A percentile compares a stretch with the other conserved stretches of the same genome.
phyloP scores from a whole-genome alignment of 2,888 invertebrate genomes.

The Zygothrica quintamaculata region DNA sequence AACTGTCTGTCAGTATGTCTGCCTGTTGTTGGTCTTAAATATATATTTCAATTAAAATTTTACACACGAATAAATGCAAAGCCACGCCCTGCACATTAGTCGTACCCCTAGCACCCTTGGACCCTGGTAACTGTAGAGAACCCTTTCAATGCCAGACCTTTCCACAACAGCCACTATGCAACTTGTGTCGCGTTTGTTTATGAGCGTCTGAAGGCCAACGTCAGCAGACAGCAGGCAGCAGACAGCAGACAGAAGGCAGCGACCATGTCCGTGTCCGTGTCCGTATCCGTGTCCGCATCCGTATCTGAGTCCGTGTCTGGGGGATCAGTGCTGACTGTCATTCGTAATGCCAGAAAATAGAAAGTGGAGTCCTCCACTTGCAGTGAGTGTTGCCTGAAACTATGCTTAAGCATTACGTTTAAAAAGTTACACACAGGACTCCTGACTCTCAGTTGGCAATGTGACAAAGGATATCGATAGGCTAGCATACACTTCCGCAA shows the following conservation, averaged over 20 bases:
- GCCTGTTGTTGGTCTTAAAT: constrained; percentile 43
- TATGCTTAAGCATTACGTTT: constrained; percentile 1
- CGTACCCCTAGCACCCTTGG: constrained; percentile 6
- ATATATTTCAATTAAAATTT: constrained; percentile 80
- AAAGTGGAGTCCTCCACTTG: constrained; percentile 21
- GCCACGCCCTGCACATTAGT: constrained; percentile 74
- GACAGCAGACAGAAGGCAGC: constrained; percentile 42
- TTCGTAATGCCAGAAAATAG: constrained; percentile 16
- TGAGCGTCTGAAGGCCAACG: constrained; percentile 71
- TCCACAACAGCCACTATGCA: constrained; percentile 34
- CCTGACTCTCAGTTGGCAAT: constrained; percentile 16
- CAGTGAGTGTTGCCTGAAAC: not conserved
- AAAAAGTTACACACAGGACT: too few relatives aligned
- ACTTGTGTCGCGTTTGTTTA: constrained; percentile 65
- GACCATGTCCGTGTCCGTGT: constrained; percentile 36
- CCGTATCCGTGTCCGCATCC: not conserved
- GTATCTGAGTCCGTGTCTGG: constrained; percentile 7
- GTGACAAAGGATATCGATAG: constrained; percentile 10
- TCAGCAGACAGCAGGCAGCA: constrained; percentile 22
- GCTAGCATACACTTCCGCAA: not conserved
- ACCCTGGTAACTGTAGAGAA: too few relatives aligned
- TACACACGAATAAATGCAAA: constrained; percentile 75
- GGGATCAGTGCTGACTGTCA: constrained; percentile 28
- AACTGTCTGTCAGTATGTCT: constrained; percentile 23
- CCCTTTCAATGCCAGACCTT: not conserved